These are phyloP conservation scores for Creontiades dilutus DNA, from an alignment of 2,888 invertebrate genomes.

Conservation along the genomic window DNA sequence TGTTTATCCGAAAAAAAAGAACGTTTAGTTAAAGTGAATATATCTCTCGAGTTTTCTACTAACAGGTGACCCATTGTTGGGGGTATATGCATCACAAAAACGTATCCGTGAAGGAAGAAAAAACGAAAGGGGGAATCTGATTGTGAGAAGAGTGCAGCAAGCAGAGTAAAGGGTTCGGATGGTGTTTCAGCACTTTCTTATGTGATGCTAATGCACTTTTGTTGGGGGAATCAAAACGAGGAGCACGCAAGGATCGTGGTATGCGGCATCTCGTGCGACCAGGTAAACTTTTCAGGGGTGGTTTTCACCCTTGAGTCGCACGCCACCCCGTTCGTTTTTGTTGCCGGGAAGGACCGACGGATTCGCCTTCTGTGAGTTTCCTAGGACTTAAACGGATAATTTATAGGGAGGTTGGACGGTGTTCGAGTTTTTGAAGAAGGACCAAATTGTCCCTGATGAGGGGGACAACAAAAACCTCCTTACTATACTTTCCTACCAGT, in stretches of 20 bases:
- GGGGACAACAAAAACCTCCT: no score
- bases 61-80: constrained; percentile 44
- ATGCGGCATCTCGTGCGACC: constrained; percentile 49
- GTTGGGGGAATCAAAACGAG: neutral
- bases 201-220: constrained; percentile 62
- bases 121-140: constrained; percentile 10
- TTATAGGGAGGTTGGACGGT: neutral
- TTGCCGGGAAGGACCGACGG: neutral
- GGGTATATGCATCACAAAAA: constrained; percentile 27
- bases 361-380: constrained; percentile 32
- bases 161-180: constrained; percentile 52
- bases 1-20: constrained; percentile 4
- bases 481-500: no score
- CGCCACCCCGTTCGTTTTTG: constrained; percentile 28
- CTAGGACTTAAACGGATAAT: neutral
- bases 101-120: neutral
- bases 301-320: constrained; percentile 28
- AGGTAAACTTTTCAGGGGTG: constrained; percentile 39
- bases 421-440: neutral
- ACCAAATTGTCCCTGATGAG: no score
- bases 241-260: constrained; percentile 40
- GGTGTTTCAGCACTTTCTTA: constrained; percentile 65
- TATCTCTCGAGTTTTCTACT: neutral
- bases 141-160: constrained; percentile 58
- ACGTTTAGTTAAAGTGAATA: constrained; percentile 22